phyloP scores from a whole-genome alignment of 2,797 vertebrate species.

The Mormyrus proboscirostris region DNA sequence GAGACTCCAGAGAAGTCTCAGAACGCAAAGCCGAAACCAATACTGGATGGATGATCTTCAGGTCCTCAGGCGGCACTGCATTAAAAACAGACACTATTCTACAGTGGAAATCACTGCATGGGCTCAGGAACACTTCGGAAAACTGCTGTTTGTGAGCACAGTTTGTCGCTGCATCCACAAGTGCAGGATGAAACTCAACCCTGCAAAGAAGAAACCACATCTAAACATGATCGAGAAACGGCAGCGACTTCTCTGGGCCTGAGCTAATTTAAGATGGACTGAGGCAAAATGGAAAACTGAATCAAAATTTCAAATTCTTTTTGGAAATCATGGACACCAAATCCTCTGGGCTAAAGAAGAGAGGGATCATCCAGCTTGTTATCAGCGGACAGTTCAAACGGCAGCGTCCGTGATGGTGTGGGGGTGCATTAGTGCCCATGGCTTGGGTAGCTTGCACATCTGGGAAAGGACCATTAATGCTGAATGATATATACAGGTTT shows the following conservation, averaged over 20 bases:
- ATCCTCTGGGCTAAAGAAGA: background rate
- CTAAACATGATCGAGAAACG: background rate
- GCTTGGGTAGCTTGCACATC: background rate
- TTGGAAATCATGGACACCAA: background rate
- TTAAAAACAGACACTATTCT: background rate
- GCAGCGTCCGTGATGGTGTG: background rate
- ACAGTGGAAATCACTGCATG: background rate
- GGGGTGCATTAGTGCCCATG: background rate
- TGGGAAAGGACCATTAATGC: background rate
- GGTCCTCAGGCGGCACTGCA: background rate
- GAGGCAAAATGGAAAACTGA: background rate
- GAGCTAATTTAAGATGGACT: background rate
- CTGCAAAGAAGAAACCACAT: background rate
- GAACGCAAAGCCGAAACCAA: background rate
- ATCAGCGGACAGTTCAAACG: background rate
- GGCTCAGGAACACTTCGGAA: background rate
- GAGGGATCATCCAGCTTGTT: background rate
- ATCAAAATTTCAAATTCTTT: background rate
- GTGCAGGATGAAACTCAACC: background rate
- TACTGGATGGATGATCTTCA: background rate
- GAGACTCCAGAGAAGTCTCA: background rate
- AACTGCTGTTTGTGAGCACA: background rate
- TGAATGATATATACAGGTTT: background rate
- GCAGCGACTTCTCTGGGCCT: background rate
- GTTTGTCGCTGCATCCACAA: background rate